A percentile compares a stretch with the other conserved stretches of the same genome.
Evolutionary conservation across 2,888 invertebrate genomes (phyloP).

Genomic region (Abrostola triplasia): DNA sequence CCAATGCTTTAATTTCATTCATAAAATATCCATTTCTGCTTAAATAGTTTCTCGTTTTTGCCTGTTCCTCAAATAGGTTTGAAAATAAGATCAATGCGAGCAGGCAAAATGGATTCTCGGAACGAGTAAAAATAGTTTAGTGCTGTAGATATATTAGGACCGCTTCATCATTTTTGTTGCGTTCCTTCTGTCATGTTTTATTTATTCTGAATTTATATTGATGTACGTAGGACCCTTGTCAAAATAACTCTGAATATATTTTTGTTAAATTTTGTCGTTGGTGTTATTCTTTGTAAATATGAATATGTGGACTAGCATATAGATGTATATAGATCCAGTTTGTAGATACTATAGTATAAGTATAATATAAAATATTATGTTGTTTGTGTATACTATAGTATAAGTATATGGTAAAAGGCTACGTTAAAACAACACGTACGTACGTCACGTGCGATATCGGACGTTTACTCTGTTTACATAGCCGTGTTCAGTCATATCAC

Average conservation of each 20-base stretch:
- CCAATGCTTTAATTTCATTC: no score
- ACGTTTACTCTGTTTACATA: neutral
- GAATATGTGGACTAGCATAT: no score
- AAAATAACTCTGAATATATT: neutral
- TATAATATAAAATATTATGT: no score
- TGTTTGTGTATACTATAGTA: no score
- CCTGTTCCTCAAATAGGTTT: neutral
- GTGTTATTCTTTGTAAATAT: neutral
- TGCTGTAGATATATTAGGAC: neutral
- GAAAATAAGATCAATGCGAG: neutral
- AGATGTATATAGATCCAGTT: no score
- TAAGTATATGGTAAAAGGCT: no score
- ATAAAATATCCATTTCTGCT: no score
- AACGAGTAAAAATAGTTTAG: neutral
- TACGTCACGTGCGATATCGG: conserved; percentile 2
- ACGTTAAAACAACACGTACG: neutral
- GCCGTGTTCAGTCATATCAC: neutral
- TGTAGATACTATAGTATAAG: no score
- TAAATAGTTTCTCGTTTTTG: neutral
- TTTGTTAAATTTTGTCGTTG: neutral
- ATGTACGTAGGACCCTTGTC: neutral
- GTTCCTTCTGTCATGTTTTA: no score
- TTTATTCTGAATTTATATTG: no score
- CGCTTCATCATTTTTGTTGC: neutral
- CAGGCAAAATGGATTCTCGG: neutral